Conservation (phyloP, 2,888 invertebrate genomes). For the Cephalotes varians region DNA sequence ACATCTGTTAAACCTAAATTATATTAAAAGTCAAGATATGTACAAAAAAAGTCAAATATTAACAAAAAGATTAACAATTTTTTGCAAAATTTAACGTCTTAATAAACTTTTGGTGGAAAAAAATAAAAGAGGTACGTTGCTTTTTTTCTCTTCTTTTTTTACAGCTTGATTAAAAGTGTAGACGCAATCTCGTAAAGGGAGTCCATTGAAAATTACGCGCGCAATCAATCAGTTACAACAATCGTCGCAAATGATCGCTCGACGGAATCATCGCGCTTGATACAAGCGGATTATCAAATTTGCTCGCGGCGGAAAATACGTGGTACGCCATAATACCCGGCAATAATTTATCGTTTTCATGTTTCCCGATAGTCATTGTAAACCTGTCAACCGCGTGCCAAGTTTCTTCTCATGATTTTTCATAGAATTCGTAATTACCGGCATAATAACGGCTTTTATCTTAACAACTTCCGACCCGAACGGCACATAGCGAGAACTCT, state of each 20-base stretch:
- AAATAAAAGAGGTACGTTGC: background rate
- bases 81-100: background rate
- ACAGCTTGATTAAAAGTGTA: conserved; percentile 7
- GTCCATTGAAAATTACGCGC: conserved; percentile 21
- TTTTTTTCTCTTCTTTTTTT: background rate
- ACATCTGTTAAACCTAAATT: background rate
- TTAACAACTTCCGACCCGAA: conserved; percentile 29
- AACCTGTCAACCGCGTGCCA: conserved; percentile 59
- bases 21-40: background rate
- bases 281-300: conserved; percentile 47
- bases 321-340: conserved; percentile 25
- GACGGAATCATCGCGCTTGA: conserved; percentile 24
- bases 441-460: conserved; percentile 51
- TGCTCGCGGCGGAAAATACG: conserved; percentile 20
- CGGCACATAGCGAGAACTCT: background rate
- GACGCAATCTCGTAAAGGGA: background rate
- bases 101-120: background rate
- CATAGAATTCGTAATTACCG: conserved; percentile 44
- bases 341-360: conserved; percentile 58
- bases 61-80: background rate
- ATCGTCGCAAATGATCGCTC: conserved; percentile 44
- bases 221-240: conserved; percentile 49
- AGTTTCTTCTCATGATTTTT: conserved; percentile 45
- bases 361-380: conserved; percentile 53
- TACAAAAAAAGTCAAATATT: background rate